phyloP scores from a whole-genome alignment of 2,113 vertebrate species.

The Peucedramus taeniatus region DNA sequence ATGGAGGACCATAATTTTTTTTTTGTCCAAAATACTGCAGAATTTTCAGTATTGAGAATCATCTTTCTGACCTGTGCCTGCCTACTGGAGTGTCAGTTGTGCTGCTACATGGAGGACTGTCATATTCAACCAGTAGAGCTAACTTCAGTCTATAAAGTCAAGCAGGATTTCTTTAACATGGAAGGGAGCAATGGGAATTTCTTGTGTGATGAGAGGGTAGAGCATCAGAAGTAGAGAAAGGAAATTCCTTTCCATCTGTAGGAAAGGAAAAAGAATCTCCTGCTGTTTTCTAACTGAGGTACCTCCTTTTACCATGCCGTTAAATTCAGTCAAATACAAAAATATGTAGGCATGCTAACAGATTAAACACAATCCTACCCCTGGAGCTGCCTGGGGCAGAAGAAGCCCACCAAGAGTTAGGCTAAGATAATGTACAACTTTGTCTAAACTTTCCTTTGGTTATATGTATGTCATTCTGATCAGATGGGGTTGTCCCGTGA shows the following conservation, averaged over 20 bases:
- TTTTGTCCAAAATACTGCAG: neutral
- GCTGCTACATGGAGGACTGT: neutral
- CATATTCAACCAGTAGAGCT: neutral
- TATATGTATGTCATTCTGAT: neutral
- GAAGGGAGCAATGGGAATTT: neutral
- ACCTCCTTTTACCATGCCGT: neutral
- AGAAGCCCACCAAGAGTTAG: neutral
- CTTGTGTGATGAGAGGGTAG: accelerated
- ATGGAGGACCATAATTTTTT: neutral
- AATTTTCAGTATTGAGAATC: neutral
- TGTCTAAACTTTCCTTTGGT: neutral
- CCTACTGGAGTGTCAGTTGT: neutral
- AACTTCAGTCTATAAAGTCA: neutral
- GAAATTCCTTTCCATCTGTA: no score
- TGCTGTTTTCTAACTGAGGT: neutral
- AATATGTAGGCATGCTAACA: neutral
- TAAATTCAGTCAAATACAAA: neutral
- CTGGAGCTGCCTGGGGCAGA: neutral
- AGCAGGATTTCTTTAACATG: neutral
- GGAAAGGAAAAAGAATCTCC: neutral
- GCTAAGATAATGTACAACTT: neutral
- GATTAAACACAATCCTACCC: neutral
- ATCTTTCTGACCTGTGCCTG: neutral
- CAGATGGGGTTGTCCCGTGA: neutral
- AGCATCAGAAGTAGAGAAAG: neutral